Conservation (phyloP, 2,113 vertebrate genomes). For the Hystrix brachyura region DNA sequence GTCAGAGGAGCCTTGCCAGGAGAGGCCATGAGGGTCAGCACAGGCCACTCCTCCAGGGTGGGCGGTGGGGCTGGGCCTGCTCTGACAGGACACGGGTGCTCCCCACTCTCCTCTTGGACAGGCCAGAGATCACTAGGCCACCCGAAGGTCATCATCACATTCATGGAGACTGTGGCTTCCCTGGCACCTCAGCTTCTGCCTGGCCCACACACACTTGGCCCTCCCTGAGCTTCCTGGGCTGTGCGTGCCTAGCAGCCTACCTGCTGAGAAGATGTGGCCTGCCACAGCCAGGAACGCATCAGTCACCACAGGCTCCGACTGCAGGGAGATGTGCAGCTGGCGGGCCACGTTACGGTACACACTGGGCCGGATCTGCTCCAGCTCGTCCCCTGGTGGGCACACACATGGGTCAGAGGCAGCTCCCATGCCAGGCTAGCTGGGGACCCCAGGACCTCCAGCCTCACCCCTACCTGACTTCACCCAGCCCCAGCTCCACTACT, state of each 20-base stretch:
- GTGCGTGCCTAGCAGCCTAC: conserved; percentile 79
- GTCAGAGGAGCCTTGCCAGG: neutral
- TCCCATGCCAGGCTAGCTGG: neutral
- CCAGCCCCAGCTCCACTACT: neutral
- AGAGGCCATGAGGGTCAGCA: neutral
- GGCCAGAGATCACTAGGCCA: neutral
- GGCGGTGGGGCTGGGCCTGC: neutral
- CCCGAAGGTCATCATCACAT: neutral
- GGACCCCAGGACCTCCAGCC: neutral
- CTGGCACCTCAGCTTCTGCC: neutral
- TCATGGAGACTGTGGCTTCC: neutral
- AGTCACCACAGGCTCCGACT: conserved; percentile 93
- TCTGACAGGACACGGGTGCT: neutral
- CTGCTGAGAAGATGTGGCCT: conserved; percentile 96
- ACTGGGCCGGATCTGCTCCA: conserved; percentile 96
- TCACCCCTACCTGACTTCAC: neutral
- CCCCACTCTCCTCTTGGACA: neutral
- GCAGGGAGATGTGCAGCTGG: conserved; percentile 95
- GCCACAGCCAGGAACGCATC: conserved; percentile 98
- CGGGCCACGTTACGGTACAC: conserved; percentile 95
- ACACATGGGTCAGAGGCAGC: neutral
- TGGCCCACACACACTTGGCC: rapidly evolving
- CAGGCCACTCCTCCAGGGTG: neutral
- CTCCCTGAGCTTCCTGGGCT: neutral
- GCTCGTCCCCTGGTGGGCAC: conserved; percentile 93